phyloP scores from a whole-genome alignment of 2,113 vertebrate genomes.

The Sylvilagus bachmani region DNA sequence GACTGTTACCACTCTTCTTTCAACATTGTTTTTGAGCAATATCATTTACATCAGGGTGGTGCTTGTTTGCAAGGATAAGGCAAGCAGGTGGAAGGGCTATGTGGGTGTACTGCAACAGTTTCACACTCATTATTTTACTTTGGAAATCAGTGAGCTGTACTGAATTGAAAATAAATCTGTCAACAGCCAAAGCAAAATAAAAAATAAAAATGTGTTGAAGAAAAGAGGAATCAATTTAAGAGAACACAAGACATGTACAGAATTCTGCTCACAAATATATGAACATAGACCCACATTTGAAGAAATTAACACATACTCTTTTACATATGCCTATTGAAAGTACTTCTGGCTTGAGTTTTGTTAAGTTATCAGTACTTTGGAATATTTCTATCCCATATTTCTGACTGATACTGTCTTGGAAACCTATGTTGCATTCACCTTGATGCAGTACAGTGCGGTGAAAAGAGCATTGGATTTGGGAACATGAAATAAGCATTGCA shows the following conservation, averaged over 20 bases:
- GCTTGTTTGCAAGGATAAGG: constrained; percentile 77
- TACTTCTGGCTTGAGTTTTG: constrained; percentile 7
- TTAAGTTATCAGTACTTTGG: constrained; percentile 10
- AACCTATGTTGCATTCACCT: constrained; percentile 31
- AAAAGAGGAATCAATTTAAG: constrained; percentile 67
- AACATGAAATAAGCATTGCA: neutral
- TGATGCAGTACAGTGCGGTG: neutral
- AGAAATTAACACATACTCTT: neutral
- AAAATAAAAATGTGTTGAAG: constrained; percentile 68
- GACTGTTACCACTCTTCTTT: constrained; percentile 55
- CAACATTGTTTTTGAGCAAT: constrained; percentile 65
- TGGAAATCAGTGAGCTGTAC: constrained; percentile 91
- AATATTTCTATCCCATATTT: constrained; percentile 11
- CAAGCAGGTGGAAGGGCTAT: constrained; percentile 86
- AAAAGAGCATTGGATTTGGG: neutral
- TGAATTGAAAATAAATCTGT: constrained; percentile 90
- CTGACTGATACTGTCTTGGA: neutral
- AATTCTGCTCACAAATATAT: neutral
- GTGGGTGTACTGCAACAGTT: constrained; percentile 86
- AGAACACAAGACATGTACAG: constrained; percentile 28
- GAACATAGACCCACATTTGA: constrained; percentile 33
- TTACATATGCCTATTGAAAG: constrained; percentile 1
- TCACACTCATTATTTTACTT: constrained; percentile 87
- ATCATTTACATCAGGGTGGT: constrained; percentile 61
- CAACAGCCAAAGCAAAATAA: constrained; percentile 87